Conservation (phyloP, 2,113 vertebrate species). For the Xenopus tropicalis region DNA sequence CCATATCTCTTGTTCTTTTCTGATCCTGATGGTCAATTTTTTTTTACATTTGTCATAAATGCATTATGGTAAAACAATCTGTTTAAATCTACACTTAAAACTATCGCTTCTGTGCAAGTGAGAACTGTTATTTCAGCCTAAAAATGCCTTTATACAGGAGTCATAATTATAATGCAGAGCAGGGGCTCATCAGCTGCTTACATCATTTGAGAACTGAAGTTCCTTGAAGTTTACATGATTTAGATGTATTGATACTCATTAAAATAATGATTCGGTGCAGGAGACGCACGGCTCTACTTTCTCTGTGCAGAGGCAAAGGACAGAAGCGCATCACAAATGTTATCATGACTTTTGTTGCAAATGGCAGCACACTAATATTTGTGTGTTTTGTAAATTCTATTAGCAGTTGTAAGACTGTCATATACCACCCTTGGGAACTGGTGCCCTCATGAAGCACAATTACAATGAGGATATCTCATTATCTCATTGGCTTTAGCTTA, state of each 20-base stretch:
- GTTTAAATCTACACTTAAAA: not conserved
- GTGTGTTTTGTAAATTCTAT: constrained; percentile 70
- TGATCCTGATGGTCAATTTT: not conserved
- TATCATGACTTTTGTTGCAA: constrained; percentile 59
- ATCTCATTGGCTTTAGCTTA: constrained; percentile 86
- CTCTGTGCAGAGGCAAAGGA: constrained; percentile 49
- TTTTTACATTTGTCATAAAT: not conserved
- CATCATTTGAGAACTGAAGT: constrained; percentile 64
- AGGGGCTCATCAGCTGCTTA: constrained; percentile 55
- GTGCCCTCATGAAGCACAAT: constrained; percentile 79
- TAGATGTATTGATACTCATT: constrained; percentile 53
- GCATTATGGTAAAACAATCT: not conserved
- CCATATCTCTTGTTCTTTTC: no score
- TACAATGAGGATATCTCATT: constrained; percentile 85
- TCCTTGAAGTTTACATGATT: constrained; percentile 70
- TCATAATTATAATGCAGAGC: constrained; percentile 70
- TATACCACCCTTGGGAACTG: constrained; percentile 76
- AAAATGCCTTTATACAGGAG: not conserved
- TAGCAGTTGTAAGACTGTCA: constrained; percentile 70
- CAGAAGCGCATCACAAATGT: constrained; percentile 54
- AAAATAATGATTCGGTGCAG: constrained; percentile 49
- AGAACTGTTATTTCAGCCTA: not conserved
- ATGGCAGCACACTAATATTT: constrained; percentile 56
- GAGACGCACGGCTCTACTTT: constrained; percentile 45
- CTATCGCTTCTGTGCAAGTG: not conserved